Evolutionary conservation across 1,140 invertebrate genomes (phyloP).

Genomic region (Macrobrachium nipponense): DNA sequence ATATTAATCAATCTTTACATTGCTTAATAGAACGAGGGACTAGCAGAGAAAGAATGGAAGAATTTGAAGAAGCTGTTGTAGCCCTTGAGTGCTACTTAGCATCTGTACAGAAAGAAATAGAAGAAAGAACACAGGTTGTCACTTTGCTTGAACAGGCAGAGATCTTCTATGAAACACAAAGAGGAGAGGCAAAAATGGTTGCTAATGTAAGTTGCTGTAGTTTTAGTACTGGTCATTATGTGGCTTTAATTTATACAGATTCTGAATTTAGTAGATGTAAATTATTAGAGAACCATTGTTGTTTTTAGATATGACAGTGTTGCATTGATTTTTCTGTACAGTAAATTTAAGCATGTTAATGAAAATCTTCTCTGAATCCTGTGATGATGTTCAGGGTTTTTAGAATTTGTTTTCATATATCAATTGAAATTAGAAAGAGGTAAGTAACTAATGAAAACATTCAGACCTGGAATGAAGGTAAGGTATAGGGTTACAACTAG

Average conservation of each 20-base stretch:
- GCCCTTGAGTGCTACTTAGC: conserved; percentile 85
- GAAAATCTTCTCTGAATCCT: too few species aligned
- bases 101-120: conserved; percentile 84
- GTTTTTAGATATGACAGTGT: too few species aligned
- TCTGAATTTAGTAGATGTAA: too few species aligned
- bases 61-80: conserved; percentile 83
- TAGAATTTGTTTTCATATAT: too few species aligned
- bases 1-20: not conserved
- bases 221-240: conserved; percentile 18
- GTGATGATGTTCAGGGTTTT: too few species aligned
- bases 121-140: conserved; percentile 81
- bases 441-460: too few species aligned
- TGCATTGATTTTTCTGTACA: too few species aligned
- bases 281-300: too few species aligned
- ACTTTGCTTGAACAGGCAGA: conserved; percentile 82
- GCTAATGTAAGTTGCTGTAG: conserved; percentile 79
- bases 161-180: conserved; percentile 88
- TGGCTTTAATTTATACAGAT: not conserved
- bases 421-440: too few species aligned
- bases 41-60: conserved; percentile 71
- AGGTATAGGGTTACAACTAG: too few species aligned
- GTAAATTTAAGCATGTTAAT: too few species aligned
- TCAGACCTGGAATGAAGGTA: too few species aligned
- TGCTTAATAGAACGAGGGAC: conserved; percentile 46
- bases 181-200: conserved; percentile 92